Base-by-base conservation (phyloP, 1,140 invertebrate species). In the Pachypeltis micranthus region DNA sequence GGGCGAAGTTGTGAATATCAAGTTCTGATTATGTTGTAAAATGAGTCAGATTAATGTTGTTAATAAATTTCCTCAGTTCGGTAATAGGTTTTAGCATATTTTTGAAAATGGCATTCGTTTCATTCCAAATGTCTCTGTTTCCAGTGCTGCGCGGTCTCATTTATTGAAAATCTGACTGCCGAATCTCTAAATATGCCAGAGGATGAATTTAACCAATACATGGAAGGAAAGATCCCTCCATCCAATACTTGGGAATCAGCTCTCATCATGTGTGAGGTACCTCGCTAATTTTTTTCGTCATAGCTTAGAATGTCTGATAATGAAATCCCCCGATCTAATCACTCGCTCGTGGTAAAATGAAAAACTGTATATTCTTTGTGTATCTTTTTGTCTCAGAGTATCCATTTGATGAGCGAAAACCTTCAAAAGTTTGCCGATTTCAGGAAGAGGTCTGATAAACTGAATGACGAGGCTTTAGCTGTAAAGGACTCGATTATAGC, bases 71-170 rank as follows among this genome's bases (percentile, higher is more conserved):
- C n/a, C n/a, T n/a, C n/a, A n/a, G n/a, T n/a, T n/a, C n/a, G n/a
- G n/a, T n/a, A n/a, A n/a, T n/a, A n/a, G n/a, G n/a, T n/a, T n/a
- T n/a, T n/a, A n/a, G n/a, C n/a, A n/a, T n/a, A n/a, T n/a, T n/a
- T n/a, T n/a, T n/a, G n/a, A n/a, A n/a, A n/a, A n/a, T n/a, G n/a
- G n/a, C n/a, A n/a, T n/a, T n/a, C n/a, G n/a, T n/a, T n/a, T n/a
- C n/a, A n/a, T n/a, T n/a, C n/a, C n/a, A 47, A 47, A 3, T 19
- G n/a, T 65, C 69, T 66, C 67, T 71, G 66, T 67, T 80, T 80
- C 7, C 73, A 94, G 87, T 98, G 95, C 71, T 98, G 96, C 78
- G 95, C 95, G 25, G 91, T 98, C 21, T 88, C 91, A 12, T 99
- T 98, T 74, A 96, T 99, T 67, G 93, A 98, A 79, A 94, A 94